Conservation (phyloP, 1,140 invertebrate genomes). For the Pachypsylla venusta region DNA sequence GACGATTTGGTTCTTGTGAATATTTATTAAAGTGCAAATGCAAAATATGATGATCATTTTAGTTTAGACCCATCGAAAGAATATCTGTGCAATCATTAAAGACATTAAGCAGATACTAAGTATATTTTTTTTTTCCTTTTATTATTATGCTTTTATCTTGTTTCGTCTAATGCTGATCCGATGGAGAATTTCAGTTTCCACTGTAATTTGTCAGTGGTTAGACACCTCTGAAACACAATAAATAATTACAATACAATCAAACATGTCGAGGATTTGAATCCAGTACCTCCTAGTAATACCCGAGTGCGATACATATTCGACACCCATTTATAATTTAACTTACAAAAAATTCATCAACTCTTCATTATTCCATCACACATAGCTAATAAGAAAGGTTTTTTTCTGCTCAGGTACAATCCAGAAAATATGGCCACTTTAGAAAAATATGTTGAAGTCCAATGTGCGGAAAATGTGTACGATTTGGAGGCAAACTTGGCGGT, state of each 20-base stretch:
- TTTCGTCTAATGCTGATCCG: no score
- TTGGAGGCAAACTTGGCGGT: conserved; percentile 91
- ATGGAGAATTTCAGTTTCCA: no score
- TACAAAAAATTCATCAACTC: not conserved
- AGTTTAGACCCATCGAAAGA: no score
- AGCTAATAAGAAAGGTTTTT: not conserved
- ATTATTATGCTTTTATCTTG: no score
- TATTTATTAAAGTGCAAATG: no score
- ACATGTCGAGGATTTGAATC: not conserved
- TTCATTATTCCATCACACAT: not conserved
- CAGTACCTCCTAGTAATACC: not conserved
- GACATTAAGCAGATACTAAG: no score
- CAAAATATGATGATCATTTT: no score
- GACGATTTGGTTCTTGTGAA: no score
- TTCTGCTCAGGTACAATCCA: conserved; percentile 70
- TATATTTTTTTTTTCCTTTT: no score
- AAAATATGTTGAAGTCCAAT: conserved; percentile 83
- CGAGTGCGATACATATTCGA: not conserved
- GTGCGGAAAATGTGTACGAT: conserved; percentile 85
- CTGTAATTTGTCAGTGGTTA: no score
- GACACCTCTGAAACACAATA: no score
- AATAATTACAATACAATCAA: not conserved
- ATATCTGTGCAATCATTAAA: no score
- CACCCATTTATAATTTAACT: not conserved
- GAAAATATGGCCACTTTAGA: conserved; percentile 79